Base-by-base conservation (phyloP, 2,797 vertebrate species). In the Bovichtus variegatus region DNA sequence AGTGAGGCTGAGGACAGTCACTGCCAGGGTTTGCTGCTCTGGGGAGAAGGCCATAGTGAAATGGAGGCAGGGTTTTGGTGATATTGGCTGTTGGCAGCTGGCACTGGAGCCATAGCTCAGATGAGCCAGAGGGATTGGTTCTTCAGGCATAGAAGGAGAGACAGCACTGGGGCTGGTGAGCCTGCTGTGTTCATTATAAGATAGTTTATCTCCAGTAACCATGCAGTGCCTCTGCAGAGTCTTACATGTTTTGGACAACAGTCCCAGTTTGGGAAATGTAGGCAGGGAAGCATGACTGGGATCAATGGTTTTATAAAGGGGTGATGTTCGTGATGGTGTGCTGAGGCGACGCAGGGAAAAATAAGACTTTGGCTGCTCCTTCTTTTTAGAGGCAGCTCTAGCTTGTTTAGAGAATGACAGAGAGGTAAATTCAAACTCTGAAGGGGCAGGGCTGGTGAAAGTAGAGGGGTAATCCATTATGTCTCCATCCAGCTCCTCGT, bases 31-130 rank as follows among this genome's bases (percentile, higher is more conserved):
- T 67, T 89, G 90, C 21, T 87, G 89, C 10, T 83, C 84, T n/a
- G 88, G 63, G 36, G 91, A 94, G 82, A 95, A 96, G 84, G 89
- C 91, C 76, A 95, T 71, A 8, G 90, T 93, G 74, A 96, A 96
- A 77, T 93, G 90, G 74, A 96, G 92, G 54, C 83, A 85, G n/a
- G 93, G 92, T 57, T 82, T 89, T 16, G 72, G 66, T 62, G 84
- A 77, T 71, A 68, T 9, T 50, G 74, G 72, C 38, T 40, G 76
- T 67, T 38, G 78, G 80, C 60, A 84, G 72, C 60, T 84, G 75
- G 86, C 78, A 53, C 47, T 76, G 63, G 94, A 92, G 67, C 78
- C 89, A 13, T 91, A 93, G 78, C 60, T 86, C 44, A 93, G 85
- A 12, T 76, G 58, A 59, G 78, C 71, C 62, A 94, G 75, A 0